phyloP scores from a whole-genome alignment of 2,888 invertebrate species.

The Agriopis aurantiaria region DNA sequence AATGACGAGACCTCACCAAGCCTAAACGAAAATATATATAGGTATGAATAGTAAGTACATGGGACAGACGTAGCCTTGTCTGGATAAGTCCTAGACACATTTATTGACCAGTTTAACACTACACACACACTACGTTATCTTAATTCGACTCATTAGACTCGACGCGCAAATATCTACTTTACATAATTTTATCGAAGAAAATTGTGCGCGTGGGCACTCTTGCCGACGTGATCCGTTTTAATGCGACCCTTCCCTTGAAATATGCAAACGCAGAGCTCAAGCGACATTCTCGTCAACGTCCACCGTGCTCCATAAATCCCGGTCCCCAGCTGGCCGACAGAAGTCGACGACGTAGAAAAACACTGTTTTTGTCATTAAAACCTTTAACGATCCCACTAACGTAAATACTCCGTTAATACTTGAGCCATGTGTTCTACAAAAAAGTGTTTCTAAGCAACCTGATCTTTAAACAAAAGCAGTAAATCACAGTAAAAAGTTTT shows the following conservation, averaged over 20 bases:
- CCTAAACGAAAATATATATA: constrained; percentile 30
- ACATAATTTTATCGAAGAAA: constrained; percentile 82
- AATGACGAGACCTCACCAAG: constrained; percentile 26
- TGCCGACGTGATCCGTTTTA: constrained; percentile 70
- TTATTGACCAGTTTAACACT: constrained; percentile 70
- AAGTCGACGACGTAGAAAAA: constrained; percentile 38
- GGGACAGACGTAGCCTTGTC: constrained; percentile 51
- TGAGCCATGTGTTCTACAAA: constrained; percentile 61
- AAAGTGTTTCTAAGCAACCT: constrained; percentile 57
- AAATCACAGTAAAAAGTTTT: constrained; percentile 82
- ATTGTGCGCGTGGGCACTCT: constrained; percentile 75
- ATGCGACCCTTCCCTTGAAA: constrained; percentile 73
- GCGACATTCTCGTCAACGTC: constrained; percentile 33
- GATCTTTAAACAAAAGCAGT: constrained; percentile 76
- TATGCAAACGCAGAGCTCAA: constrained; percentile 65
- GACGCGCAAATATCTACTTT: constrained; percentile 76
- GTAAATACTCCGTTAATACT: constrained; percentile 61
- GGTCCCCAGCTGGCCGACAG: constrained; percentile 30
- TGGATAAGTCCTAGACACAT: constrained; percentile 70
- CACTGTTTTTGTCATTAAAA: constrained; percentile 63
- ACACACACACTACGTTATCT: constrained; percentile 70
- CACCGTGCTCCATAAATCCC: constrained; percentile 24
- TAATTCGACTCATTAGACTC: constrained; percentile 79
- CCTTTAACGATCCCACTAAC: constrained; percentile 67
- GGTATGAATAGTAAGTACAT: neutral